These are phyloP conservation scores for Grammomys surdaster DNA, from an alignment of 2,113 vertebrate genomes.

Conservation along the genomic window DNA sequence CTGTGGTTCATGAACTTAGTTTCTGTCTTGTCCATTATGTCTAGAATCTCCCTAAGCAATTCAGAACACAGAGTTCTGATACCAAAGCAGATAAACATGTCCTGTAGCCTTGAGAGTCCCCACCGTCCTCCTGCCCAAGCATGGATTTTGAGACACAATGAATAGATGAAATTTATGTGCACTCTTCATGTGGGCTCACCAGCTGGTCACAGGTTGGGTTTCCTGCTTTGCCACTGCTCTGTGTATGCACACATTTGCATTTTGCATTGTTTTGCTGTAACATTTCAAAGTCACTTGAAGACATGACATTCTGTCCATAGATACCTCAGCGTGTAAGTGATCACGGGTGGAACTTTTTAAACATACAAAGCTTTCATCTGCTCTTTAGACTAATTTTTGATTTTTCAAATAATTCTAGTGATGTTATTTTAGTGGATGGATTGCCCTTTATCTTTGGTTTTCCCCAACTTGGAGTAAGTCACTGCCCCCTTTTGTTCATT, in stretches of 20 bases:
- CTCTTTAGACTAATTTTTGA: neutral
- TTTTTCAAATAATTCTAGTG: neutral
- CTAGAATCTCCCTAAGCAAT: neutral
- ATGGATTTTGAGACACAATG: conserved; percentile 14
- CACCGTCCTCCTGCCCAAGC: neutral
- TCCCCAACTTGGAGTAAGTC: neutral
- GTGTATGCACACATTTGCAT: neutral
- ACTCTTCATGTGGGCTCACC: neutral
- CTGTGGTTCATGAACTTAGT: neutral
- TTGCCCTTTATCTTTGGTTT: neutral
- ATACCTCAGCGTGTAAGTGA: neutral
- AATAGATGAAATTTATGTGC: neutral
- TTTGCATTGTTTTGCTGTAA: neutral
- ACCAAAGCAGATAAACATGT: neutral
- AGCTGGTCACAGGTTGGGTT: neutral
- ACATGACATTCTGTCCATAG: conserved; percentile 14
- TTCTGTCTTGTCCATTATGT: neutral
- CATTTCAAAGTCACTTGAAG: conserved; percentile 33
- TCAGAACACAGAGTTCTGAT: neutral
- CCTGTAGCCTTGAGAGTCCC: neutral
- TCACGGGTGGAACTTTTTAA: neutral
- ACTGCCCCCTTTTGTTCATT: neutral
- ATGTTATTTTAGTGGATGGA: neutral
- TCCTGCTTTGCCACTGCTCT: neutral
- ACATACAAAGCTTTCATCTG: neutral